A percentile compares a stretch with the other conserved stretches of the same genome.
Evolutionary conservation across 2,888 invertebrate species (phyloP).

Genomic region (Pterobdella sp.): DNA sequence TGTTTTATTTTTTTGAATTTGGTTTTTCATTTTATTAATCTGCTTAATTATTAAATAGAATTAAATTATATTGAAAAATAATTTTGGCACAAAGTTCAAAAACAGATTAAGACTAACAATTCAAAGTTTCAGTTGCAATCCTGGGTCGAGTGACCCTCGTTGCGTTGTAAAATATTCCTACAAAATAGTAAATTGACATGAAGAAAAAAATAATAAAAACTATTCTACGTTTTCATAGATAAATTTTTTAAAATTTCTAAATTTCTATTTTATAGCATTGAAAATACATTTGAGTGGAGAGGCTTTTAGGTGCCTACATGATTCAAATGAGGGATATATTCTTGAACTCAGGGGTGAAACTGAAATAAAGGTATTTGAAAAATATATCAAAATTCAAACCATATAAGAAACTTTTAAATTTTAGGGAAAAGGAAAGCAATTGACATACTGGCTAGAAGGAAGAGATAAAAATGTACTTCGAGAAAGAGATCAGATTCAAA

Average conservation of each 20-base stretch:
- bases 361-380: constrained; percentile 30
- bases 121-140: no score
- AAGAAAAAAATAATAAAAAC: no score
- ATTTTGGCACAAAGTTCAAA: not conserved
- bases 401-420: not conserved
- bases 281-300: constrained; percentile 39
- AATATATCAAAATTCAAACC: constrained; percentile 1
- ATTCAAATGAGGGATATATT: constrained; percentile 25
- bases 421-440: constrained; percentile 28
- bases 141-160: no score
- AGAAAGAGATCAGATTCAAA: not conserved
- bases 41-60: not conserved
- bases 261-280: constrained; percentile 34
- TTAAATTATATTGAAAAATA: not conserved
- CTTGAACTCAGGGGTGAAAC: constrained; percentile 29
- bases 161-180: no score
- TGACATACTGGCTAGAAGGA: constrained; percentile 30
- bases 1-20: not conserved
- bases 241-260: no score
- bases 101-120: not conserved
- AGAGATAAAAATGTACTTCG: not conserved
- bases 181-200: no score
- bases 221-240: no score
- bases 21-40: not conserved
- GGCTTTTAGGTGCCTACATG: constrained; percentile 31